phyloP scores from a whole-genome alignment of 2,888 invertebrate genomes.

The Ischnura elegans region DNA sequence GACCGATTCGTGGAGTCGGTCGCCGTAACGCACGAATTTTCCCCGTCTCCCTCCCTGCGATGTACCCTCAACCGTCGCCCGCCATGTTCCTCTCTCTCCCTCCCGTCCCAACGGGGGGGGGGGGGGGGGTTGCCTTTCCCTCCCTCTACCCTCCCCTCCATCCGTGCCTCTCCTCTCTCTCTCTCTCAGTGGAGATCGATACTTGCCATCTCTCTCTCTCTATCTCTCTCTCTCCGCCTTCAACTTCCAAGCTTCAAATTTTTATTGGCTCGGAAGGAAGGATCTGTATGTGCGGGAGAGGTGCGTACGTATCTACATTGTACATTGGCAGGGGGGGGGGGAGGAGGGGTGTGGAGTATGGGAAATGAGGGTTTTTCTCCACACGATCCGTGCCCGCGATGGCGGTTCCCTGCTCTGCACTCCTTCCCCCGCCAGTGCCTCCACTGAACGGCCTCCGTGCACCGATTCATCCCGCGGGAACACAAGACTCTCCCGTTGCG shows the following conservation, averaged over 20 bases:
- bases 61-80: not conserved
- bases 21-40: too few species aligned
- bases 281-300: not conserved
- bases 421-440: conserved; percentile 2
- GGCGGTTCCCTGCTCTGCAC: too few species aligned
- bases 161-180: not conserved
- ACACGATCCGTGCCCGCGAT: not conserved
- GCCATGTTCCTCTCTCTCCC: not conserved
- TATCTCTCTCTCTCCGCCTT: conserved; percentile 62
- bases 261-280: conserved; percentile 67
- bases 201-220: conserved; percentile 51
- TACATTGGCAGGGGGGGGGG: not conserved
- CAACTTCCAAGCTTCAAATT: conserved; percentile 65
- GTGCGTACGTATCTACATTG: not conserved
- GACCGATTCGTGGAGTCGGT: too few species aligned
- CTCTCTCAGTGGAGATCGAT: conserved; percentile 36
- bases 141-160: not conserved
- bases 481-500: not conserved
- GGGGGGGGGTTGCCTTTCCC: too few species aligned
- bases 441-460: not conserved
- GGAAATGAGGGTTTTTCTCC: not conserved
- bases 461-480: conserved; percentile 24
- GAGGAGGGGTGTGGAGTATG: not conserved
- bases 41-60: not conserved
- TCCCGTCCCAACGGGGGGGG: too few species aligned